Evolutionary conservation across 2,113 vertebrate species (phyloP).

Genomic region (Cavia porcellus): DNA sequence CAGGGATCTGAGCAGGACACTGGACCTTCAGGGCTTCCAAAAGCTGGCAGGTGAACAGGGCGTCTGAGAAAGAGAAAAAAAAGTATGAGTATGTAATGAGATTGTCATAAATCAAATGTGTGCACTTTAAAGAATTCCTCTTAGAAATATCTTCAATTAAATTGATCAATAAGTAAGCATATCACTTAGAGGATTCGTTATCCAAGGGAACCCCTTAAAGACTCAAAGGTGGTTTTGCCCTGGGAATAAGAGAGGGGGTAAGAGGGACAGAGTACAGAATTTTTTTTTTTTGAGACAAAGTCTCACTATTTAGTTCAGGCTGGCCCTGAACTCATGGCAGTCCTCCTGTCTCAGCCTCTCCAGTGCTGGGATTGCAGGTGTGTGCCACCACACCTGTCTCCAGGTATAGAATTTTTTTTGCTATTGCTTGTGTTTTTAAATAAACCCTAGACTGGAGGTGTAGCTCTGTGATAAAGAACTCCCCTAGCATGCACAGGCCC

Average conservation of each 20-base stretch:
- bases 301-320: background rate
- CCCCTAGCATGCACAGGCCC: too few species aligned
- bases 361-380: background rate
- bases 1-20: background rate
- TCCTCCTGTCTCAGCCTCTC: background rate
- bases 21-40: background rate
- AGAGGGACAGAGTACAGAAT: background rate
- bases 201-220: slow-evolving; percentile 11
- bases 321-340: background rate
- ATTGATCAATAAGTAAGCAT: background rate
- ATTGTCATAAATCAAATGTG: slow-evolving; percentile 5
- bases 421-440: background rate
- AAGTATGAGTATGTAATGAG: background rate
- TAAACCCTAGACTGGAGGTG: background rate
- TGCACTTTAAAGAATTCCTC: background rate
- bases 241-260: background rate
- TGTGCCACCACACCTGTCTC: background rate
- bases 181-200: slow-evolving; percentile 21
- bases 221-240: background rate
- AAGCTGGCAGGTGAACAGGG: background rate
- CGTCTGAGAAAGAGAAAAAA: background rate
- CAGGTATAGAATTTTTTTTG: background rate
- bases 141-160: slow-evolving; percentile 11
- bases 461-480: background rate
- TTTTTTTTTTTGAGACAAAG: background rate